These are phyloP conservation scores for Platygyra sinensis DNA, from an alignment of 64 coral and sea anemone genomes.

Conservation along the genomic window DNA sequence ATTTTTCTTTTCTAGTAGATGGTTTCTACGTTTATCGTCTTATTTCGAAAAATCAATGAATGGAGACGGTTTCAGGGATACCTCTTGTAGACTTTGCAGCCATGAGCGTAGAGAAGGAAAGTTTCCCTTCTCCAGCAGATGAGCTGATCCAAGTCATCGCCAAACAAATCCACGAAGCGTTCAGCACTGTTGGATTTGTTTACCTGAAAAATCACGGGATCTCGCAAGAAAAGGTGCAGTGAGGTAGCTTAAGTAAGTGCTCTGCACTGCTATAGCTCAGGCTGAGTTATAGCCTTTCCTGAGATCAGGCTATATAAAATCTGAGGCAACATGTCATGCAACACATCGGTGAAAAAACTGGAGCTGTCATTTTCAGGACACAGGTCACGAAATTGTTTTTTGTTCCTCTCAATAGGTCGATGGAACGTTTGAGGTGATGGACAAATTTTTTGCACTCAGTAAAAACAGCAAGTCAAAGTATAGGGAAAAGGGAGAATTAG, in stretches of 20 bases:
- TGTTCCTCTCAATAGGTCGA: slow-evolving; percentile 19
- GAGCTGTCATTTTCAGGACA: background rate
- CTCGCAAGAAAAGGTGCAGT: slow-evolving; percentile 16
- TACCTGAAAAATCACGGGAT: slow-evolving; percentile 71
- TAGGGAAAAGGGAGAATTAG: slow-evolving; percentile 24
- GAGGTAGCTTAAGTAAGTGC: background rate
- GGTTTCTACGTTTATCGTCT: too few species aligned
- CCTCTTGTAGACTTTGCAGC: slow-evolving; percentile 58
- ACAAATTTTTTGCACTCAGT: slow-evolving; percentile 46
- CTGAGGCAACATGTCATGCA: too few species aligned
- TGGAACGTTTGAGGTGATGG: slow-evolving; percentile 33
- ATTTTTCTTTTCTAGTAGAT: too few species aligned
- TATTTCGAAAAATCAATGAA: background rate
- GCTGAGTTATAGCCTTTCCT: too few species aligned
- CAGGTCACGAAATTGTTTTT: background rate
- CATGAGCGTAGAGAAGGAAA: slow-evolving; percentile 30
- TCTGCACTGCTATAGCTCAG: background rate
- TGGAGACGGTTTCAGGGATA: slow-evolving; percentile 43
- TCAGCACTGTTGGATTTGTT: slow-evolving; percentile 68
- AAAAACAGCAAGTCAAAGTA: slow-evolving; percentile 38
- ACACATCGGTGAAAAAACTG: too few species aligned
- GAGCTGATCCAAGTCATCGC: slow-evolving; percentile 35
- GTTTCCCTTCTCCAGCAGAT: background rate
- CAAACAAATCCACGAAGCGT: slow-evolving; percentile 49
- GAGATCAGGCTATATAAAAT: too few species aligned